Evolutionary conservation across 1,140 invertebrate genomes (phyloP).

Genomic region (Euwallacea similis): DNA sequence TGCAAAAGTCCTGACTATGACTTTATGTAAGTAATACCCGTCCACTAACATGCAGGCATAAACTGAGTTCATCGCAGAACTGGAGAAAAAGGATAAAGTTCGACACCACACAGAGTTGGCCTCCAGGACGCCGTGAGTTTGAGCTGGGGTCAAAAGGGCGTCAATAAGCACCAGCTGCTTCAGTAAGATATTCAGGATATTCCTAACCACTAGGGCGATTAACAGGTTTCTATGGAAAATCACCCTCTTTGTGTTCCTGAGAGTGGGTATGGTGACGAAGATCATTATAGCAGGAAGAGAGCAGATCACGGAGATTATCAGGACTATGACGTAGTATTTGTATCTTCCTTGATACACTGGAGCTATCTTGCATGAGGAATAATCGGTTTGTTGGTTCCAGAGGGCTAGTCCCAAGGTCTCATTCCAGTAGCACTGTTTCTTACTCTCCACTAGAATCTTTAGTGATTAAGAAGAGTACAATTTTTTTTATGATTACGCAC

Average conservation of each 20-base stretch:
- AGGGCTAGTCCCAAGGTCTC: constrained; percentile 38
- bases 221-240: constrained; percentile 61
- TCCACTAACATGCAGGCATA: constrained; percentile 65
- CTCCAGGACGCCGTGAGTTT: constrained; percentile 55
- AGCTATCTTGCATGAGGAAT: constrained; percentile 58
- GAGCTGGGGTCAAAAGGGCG: constrained; percentile 53
- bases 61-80: constrained; percentile 56
- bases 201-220: constrained; percentile 59
- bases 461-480: constrained; percentile 8
- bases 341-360: constrained; percentile 56
- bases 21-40: constrained; percentile 61
- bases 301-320: constrained; percentile 55
- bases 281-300: constrained; percentile 60
- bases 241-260: constrained; percentile 55
- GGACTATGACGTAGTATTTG: constrained; percentile 55
- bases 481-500: constrained; percentile 51
- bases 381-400: constrained; percentile 60
- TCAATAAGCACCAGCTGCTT: constrained; percentile 58
- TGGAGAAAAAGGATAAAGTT: constrained; percentile 57
- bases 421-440: constrained; percentile 56
- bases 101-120: constrained; percentile 56
- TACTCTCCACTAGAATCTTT: constrained; percentile 50
- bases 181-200: constrained; percentile 58
- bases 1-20: constrained; percentile 61
- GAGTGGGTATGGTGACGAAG: constrained; percentile 57